Evolutionary conservation across 2,797 vertebrate genomes (phyloP).

Genomic region (Pseudochaenichthys georgianus): DNA sequence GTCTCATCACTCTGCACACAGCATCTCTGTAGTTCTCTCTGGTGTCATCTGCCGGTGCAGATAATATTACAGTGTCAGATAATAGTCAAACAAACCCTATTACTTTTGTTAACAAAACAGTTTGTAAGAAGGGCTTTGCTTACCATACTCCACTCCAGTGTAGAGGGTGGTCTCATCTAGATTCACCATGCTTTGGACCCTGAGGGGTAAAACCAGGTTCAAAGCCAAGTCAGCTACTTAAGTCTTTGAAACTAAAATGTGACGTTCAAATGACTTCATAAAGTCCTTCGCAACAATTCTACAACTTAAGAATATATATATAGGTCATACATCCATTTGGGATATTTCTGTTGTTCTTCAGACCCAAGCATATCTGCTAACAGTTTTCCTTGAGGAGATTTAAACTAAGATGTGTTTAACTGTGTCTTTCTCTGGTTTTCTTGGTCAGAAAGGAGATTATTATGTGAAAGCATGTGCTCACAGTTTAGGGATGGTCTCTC

Average conservation of each 20-base stretch:
- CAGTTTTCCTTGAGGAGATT: background rate
- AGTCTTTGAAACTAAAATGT: background rate
- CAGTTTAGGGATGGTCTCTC: slow-evolving; percentile 92
- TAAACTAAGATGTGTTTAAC: background rate
- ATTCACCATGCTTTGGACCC: slow-evolving; percentile 93
- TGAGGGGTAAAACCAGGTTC: slow-evolving; percentile 61
- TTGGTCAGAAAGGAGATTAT: background rate
- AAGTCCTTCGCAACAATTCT: background rate
- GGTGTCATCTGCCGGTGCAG: slow-evolving; percentile 85
- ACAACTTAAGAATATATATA: too few relatives aligned
- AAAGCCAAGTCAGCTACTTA: background rate
- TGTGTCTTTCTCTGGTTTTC: background rate
- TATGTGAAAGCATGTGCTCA: slow-evolving; percentile 79
- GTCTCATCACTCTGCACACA: slow-evolving; percentile 91
- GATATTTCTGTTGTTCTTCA: background rate
- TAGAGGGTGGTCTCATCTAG: slow-evolving; percentile 93
- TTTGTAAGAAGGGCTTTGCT: slow-evolving; percentile 16
- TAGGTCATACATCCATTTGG: background rate
- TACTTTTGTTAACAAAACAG: background rate
- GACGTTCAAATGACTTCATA: background rate
- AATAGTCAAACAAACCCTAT: background rate
- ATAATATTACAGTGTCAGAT: slow-evolving; percentile 28
- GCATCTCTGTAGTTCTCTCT: slow-evolving; percentile 94
- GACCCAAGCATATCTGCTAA: background rate
- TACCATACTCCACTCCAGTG: slow-evolving; percentile 93